Evolutionary conservation across 2,113 vertebrate genomes (phyloP).

Genomic region (Gallinago undulata): DNA sequence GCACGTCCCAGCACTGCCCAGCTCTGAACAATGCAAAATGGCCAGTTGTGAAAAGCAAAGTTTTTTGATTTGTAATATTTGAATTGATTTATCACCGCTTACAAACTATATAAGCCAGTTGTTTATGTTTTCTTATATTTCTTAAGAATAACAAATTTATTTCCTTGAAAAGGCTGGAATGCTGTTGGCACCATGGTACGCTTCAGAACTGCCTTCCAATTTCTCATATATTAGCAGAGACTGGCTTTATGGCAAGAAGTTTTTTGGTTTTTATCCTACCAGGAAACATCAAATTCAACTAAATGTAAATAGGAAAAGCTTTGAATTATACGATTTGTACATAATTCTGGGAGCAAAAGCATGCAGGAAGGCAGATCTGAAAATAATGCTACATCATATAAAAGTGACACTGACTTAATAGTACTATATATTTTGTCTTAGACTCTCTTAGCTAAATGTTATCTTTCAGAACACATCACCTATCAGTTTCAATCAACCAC

Average conservation of each 20-base stretch:
- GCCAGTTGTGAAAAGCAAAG: neutral
- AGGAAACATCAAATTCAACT: neutral
- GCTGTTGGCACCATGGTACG: neutral
- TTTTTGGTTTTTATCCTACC: neutral
- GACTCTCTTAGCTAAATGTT: neutral
- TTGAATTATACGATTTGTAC: neutral
- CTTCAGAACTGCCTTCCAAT: neutral
- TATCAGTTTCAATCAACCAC: neutral
- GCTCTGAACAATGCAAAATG: rapidly evolving
- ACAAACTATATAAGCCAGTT: neutral
- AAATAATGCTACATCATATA: neutral
- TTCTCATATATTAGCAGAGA: rapidly evolving
- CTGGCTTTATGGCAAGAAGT: neutral
- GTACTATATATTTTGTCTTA: neutral
- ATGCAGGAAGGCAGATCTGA: neutral
- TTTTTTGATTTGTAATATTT: rapidly evolving
- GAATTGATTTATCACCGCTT: neutral
- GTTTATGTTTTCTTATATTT: neutral
- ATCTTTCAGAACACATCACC: neutral
- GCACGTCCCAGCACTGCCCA: neutral
- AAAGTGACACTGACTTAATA: neutral
- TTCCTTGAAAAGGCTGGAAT: neutral
- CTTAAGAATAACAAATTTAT: neutral
- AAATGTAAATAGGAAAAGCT: neutral
- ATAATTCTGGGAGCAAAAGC: neutral